These are phyloP conservation scores for Holothuria scabra DNA, from an alignment of 53 echinoderm and acorn worm species.

Conservation along the genomic window DNA sequence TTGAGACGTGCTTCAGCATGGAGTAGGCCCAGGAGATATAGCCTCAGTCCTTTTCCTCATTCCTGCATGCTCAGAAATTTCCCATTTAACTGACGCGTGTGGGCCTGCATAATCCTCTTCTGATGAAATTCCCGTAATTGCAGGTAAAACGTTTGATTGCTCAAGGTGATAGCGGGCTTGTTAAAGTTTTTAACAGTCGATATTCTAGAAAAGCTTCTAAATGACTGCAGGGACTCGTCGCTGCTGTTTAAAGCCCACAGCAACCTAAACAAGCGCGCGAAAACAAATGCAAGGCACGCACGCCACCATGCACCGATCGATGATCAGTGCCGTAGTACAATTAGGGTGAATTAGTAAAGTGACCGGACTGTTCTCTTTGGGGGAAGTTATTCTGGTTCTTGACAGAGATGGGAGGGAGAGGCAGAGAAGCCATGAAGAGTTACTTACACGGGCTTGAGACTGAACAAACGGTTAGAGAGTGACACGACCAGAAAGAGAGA, in stretches of 20 bases:
- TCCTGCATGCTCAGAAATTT: conserved; percentile 30
- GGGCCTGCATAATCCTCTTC: conserved; percentile 30
- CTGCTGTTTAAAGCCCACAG: conserved; percentile 27
- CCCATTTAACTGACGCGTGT: conserved; percentile 36
- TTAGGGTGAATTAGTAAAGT: conserved; percentile 41
- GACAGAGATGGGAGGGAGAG: background rate
- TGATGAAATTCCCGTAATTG: background rate
- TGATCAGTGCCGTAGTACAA: conserved; percentile 17
- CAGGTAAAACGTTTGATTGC: conserved; percentile 42
- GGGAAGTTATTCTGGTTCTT: background rate
- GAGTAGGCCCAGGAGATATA: conserved; percentile 40
- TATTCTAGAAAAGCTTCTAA: conserved; percentile 35
- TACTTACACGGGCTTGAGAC: conserved; percentile 41
- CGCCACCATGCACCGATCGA: conserved; percentile 45
- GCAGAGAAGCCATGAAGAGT: background rate
- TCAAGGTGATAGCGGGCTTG: conserved; percentile 45
- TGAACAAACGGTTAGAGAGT: conserved; percentile 36
- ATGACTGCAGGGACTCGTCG: conserved; percentile 37
- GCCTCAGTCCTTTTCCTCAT: conserved; percentile 20
- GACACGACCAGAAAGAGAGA: background rate
- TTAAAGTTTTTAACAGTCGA: conserved; percentile 25
- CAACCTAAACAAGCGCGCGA: conserved; percentile 43
- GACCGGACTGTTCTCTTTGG: conserved; percentile 27
- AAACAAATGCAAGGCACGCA: conserved; percentile 36
- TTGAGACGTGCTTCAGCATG: conserved; percentile 47